Evolutionary conservation across 2,797 vertebrate genomes (phyloP).

Genomic region (Coluber constrictor): DNA sequence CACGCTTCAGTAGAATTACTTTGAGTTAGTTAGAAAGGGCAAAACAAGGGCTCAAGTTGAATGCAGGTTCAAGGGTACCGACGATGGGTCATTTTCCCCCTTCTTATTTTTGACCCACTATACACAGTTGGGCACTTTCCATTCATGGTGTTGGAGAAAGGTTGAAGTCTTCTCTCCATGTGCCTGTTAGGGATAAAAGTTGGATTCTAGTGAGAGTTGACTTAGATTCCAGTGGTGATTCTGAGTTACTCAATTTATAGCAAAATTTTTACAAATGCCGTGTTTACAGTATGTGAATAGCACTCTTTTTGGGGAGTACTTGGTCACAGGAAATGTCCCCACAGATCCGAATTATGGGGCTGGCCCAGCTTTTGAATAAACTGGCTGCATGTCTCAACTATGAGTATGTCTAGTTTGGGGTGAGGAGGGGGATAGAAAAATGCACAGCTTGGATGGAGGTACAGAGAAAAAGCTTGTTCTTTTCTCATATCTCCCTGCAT

Average conservation of each 20-base stretch:
- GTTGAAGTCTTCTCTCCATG: neutral
- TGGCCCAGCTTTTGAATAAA: neutral
- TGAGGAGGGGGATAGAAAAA: neutral
- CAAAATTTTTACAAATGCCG: neutral
- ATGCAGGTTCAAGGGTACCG: neutral
- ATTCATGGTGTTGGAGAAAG: neutral
- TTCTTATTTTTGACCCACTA: neutral
- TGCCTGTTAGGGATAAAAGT: neutral
- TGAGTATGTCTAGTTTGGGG: neutral
- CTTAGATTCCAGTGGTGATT: neutral
- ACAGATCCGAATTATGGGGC: neutral
- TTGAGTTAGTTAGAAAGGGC: neutral
- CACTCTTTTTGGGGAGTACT: neutral
- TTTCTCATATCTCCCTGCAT: neutral
- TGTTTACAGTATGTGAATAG: neutral
- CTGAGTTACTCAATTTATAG: neutral
- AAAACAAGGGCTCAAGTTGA: neutral
- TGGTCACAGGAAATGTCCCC: neutral
- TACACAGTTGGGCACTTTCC: neutral
- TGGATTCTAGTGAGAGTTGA: neutral
- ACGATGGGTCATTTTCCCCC: neutral
- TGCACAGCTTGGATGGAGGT: neutral
- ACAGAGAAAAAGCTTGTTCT: neutral
- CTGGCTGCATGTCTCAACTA: no score
- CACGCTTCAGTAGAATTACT: neutral